Evolutionary conservation across 2,113 vertebrate species (phyloP).

Genomic region (Cervus canadensis): DNA sequence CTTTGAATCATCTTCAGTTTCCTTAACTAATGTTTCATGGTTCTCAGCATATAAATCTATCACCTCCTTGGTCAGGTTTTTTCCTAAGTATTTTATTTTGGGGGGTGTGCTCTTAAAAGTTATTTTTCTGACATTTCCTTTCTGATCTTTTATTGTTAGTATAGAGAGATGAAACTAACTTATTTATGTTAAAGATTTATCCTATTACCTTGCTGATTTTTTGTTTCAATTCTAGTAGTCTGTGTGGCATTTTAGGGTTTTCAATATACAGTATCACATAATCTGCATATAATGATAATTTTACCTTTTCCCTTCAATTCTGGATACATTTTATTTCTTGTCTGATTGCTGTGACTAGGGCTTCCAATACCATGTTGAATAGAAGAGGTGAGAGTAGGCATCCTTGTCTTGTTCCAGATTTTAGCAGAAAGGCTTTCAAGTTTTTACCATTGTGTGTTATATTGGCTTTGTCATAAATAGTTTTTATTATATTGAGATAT

Average conservation of each 20-base stretch:
- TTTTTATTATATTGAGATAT: not conserved
- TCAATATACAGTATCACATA: not conserved
- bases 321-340: not conserved
- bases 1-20: not conserved
- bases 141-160: not conserved
- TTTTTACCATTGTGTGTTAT: not conserved
- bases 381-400: not conserved
- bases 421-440: not conserved
- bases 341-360: not conserved
- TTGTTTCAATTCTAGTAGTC: not conserved
- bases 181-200: not conserved
- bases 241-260: not conserved
- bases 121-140: not conserved
- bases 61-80: not conserved
- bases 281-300: not conserved
- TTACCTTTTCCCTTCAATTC: not conserved
- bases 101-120: not conserved
- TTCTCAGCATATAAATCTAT: not conserved
- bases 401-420: not conserved
- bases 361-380: not conserved
- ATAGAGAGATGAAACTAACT: not conserved
- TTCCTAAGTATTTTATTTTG: not conserved
- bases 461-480: not conserved
- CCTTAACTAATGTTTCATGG: not conserved
- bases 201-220: not conserved